Base-by-base conservation (phyloP, 2,797 vertebrate genomes). In the Cryptoprocta ferox region DNA sequence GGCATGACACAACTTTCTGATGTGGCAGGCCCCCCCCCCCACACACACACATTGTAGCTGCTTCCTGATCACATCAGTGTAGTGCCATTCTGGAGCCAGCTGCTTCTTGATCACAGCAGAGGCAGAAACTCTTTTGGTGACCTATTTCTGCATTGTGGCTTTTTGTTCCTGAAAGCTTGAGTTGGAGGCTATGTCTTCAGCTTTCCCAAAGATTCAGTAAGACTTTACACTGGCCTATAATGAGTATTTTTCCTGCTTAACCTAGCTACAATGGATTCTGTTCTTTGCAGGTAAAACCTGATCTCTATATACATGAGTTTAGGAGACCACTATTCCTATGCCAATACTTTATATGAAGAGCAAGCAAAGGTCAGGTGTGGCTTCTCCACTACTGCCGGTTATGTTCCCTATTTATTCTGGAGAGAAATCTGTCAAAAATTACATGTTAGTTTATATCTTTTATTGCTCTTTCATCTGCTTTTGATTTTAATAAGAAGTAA, bases 111-210 rank as follows among this genome's bases (percentile, higher is more conserved):
- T 75, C 90, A 53, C 50, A 59, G 53, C 59, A 35, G 53, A 89
- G 53, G 35, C 63, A 78, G 86, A 84, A 76, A 32, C 45, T 66
- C 53, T 32, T 76, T 26, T 37, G 61, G 45, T 16, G 71, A 59
- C 21, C 45, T 50, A 82, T 86, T 86, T 81, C 59, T 68, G 48
- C 83, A 50, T 2, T 35, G 50, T 37, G 53, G 8, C 86, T 68
- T 91, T 95, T 85, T 82, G 66, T 82, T 89, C 26, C 75, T 45
- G 12, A 89, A 94, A 93, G 42, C 30, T 76, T 82, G 73, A 65
- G 61, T 73, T 65, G 26, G 18, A 61, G 61, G 35, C 42, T 50
- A 3, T 92, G 89, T 95, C 73, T 93, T 93, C n/a, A 66, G 39
- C n/a, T 91, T 32, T 89, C 7, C 16, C 35, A 75, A 10, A 35